Evolutionary conservation across 2,797 vertebrate genomes (phyloP).

Genomic region (Siniperca obscura): DNA sequence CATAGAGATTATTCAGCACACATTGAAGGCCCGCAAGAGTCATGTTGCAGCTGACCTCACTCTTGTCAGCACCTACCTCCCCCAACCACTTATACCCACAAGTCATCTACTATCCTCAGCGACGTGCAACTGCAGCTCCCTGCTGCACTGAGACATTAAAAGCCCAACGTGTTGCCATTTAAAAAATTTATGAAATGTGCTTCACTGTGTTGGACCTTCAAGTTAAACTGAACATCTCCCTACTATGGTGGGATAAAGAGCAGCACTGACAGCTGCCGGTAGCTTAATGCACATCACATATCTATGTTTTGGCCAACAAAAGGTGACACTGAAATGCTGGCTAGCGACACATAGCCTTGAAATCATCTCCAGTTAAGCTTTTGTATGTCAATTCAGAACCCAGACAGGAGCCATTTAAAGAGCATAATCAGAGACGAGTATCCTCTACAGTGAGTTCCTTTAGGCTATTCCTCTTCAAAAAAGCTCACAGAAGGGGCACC

Average conservation of each 20-base stretch:
- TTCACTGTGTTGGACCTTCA: conserved; percentile 71
- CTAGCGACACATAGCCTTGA: conserved; percentile 54
- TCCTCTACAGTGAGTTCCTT: conserved; percentile 59
- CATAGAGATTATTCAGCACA: conserved; percentile 23
- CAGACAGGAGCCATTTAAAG: conserved; percentile 64
- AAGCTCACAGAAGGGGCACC: conserved; percentile 55
- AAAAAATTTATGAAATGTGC: conserved; percentile 83
- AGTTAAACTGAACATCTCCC: conserved; percentile 53
- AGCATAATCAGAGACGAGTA: conserved; percentile 58
- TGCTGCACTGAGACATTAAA: conserved; percentile 78
- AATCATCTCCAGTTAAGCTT: conserved; percentile 67
- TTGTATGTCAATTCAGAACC: conserved; percentile 65
- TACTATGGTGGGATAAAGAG: conserved; percentile 61
- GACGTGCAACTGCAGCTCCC: conserved; percentile 64
- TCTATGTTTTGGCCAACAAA: conserved; percentile 70
- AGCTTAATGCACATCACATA: conserved; percentile 75
- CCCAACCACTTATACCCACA: conserved; percentile 57
- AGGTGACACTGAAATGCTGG: conserved; percentile 69
- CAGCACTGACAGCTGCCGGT: conserved; percentile 72
- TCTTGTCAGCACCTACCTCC: conserved; percentile 42
- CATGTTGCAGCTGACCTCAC: conserved; percentile 40
- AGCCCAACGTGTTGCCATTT: conserved; percentile 73
- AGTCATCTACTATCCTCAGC: conserved; percentile 61
- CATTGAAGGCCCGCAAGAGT: conserved; percentile 35
- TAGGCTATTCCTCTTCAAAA: conserved; percentile 52